Evolutionary conservation across 2,888 invertebrate species (phyloP).

Genomic region (Leptopterna dolabrata): DNA sequence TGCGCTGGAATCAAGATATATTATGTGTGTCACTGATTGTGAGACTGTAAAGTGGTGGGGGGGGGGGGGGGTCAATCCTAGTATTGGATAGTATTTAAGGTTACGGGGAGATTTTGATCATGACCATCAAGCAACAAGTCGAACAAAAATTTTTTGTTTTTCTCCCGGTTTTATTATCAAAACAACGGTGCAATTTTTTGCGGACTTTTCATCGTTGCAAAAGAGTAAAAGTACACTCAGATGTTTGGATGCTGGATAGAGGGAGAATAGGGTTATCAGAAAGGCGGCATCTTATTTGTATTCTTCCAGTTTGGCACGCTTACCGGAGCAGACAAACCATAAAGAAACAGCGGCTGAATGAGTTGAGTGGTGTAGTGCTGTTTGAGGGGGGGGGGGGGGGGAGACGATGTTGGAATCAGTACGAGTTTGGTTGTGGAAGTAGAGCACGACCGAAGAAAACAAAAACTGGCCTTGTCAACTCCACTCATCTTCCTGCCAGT

Average conservation of each 20-base stretch:
- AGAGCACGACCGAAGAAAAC: neutral
- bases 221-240: neutral
- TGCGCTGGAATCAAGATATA: no score
- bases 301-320: slow-evolving; percentile 43
- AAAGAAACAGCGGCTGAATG: neutral
- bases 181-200: neutral
- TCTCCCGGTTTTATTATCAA: neutral
- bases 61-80: no score
- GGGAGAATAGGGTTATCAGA: neutral
- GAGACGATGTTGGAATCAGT: neutral
- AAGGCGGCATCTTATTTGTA: slow-evolving; percentile 35
- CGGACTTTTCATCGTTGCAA: neutral
- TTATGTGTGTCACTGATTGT: no score
- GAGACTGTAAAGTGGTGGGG: no score
- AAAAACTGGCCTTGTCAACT: neutral
- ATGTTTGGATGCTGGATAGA: no score
- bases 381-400: neutral
- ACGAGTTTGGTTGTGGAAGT: neutral
- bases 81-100: no score
- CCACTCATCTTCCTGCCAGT: neutral
- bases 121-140: no score
- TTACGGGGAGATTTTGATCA: no score
- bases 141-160: no score
- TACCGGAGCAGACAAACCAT: slow-evolving; percentile 27
- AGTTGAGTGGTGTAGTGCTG: neutral